Conservation (phyloP, 2,797 vertebrate genomes). For the Enteromius fasciolatus region DNA sequence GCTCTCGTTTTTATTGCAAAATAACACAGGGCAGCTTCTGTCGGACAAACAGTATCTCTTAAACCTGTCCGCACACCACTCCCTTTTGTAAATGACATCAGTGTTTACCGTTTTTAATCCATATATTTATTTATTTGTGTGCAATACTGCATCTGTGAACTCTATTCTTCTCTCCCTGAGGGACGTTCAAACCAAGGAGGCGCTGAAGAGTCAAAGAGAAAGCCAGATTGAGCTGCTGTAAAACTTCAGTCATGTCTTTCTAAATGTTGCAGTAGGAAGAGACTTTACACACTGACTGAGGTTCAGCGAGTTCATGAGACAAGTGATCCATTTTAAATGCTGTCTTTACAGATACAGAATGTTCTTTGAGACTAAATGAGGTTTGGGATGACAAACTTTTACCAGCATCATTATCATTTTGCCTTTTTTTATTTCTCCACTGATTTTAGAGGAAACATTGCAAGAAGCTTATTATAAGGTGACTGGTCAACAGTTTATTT, state of each 20-base stretch:
- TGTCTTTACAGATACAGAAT: constrained; percentile 13
- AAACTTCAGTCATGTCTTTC: constrained; percentile 60
- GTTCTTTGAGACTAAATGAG: constrained; percentile 16
- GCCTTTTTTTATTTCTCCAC: constrained; percentile 7
- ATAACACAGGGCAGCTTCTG: not conserved
- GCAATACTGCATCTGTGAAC: constrained; percentile 67
- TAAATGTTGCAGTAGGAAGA: not conserved
- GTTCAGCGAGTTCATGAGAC: constrained; percentile 30
- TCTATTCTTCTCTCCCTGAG: constrained; percentile 67
- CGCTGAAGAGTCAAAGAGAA: constrained; percentile 49
- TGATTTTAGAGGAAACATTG: constrained; percentile 1
- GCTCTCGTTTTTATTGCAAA: not conserved
- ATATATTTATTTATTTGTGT: constrained; percentile 51
- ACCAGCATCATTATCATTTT: constrained; percentile 12
- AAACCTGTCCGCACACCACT: not conserved
- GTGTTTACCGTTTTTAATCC: constrained; percentile 33
- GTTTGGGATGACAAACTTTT: constrained; percentile 21
- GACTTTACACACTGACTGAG: not conserved
- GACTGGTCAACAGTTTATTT: constrained; percentile 7
- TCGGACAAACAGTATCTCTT: not conserved
- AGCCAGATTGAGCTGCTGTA: constrained; percentile 28
- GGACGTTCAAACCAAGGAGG: constrained; percentile 66
- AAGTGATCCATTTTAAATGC: constrained; percentile 24
- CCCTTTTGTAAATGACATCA: not conserved
- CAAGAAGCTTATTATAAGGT: not conserved